These are phyloP conservation scores for Telenomus remus DNA, from an alignment of 1,140 invertebrate genomes.

Conservation along the genomic window DNA sequence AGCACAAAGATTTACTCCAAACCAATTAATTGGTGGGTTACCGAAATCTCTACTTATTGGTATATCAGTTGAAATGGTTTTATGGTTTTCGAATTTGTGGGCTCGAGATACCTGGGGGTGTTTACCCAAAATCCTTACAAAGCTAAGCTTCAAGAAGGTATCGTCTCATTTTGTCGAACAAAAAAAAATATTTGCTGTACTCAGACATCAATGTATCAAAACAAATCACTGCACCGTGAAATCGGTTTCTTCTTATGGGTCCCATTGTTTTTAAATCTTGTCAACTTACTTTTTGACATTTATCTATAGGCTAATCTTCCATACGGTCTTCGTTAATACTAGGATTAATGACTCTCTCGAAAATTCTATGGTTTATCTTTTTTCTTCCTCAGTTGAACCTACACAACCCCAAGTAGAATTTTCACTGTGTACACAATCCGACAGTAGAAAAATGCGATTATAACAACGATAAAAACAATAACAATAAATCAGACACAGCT, in stretches of 20 bases:
- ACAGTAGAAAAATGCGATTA: too few relatives aligned
- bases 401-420: too few relatives aligned
- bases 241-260: neutral
- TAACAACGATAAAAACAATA: neutral
- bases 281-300: neutral
- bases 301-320: neutral
- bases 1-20: too few relatives aligned
- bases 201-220: neutral
- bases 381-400: too few relatives aligned
- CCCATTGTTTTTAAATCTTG: neutral
- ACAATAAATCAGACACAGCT: constrained; percentile 1
- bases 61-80: too few relatives aligned
- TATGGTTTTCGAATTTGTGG: too few relatives aligned
- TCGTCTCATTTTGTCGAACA: neutral
- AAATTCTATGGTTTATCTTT: too few relatives aligned
- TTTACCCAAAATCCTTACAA: too few relatives aligned
- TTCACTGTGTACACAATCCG: too few relatives aligned
- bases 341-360: neutral
- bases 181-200: constrained; percentile 1
- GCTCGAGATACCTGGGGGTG: too few relatives aligned
- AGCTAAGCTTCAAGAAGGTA: too few relatives aligned
- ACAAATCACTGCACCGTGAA: neutral
- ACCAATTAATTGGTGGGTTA: neutral
- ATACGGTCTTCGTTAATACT: neutral
- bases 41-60: too few relatives aligned